A percentile compares a stretch with the other conserved stretches of the same genome.
These are phyloP conservation scores for Montifringilla adamsi DNA, from an alignment of 2,113 vertebrate genomes.

Conservation along the genomic window DNA sequence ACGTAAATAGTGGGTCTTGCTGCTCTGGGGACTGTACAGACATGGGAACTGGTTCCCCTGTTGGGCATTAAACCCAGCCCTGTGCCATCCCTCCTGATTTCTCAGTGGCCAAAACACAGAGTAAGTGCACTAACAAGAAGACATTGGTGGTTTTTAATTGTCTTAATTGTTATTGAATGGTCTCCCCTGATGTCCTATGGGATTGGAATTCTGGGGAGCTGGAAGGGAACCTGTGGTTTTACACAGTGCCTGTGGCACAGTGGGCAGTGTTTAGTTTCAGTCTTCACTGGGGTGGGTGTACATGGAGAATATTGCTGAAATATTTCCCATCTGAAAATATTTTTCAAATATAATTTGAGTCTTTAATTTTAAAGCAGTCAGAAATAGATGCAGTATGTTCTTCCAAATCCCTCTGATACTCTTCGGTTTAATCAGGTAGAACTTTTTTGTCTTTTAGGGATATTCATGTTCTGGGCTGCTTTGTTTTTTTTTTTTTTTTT, in stretches of 20 bases:
- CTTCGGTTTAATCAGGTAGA: neutral
- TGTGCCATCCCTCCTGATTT: neutral
- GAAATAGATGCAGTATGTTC: neutral
- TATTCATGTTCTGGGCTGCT: neutral
- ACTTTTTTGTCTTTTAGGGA: neutral
- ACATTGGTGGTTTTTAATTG: neutral
- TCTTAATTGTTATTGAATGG: neutral
- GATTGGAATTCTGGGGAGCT: neutral
- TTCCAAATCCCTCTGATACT: neutral
- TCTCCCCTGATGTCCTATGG: neutral
- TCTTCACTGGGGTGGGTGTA: neutral
- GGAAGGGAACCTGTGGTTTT: neutral
- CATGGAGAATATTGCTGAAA: neutral
- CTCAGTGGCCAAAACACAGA: neutral
- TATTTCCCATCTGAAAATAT: neutral
- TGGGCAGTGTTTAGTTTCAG: neutral
- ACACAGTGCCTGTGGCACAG: neutral
- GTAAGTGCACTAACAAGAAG: neutral
- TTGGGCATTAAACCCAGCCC: neutral
- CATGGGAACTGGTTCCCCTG: fast-evolving
- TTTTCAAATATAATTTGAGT: neutral
- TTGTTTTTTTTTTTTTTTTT: neutral
- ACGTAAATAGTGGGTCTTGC: neutral
- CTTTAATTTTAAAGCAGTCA: neutral
- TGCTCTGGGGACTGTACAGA: neutral